phyloP scores from a whole-genome alignment of 2,888 invertebrate species.

The Brachypalpus laphriformis region DNA sequence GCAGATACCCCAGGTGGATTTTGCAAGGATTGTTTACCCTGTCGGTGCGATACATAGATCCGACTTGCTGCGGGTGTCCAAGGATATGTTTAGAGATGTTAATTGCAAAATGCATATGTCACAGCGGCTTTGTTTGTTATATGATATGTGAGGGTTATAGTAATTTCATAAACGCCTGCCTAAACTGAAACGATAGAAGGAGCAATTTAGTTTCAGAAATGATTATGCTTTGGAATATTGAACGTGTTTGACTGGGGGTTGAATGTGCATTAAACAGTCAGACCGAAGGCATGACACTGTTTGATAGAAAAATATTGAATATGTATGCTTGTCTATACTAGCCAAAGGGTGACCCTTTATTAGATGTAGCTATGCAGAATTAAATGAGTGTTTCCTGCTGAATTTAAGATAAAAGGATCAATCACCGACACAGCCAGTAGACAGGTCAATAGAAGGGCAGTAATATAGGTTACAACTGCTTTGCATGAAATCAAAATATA shows the following conservation, averaged over 20 bases:
- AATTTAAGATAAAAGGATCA: too few species aligned
- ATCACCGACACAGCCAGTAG: too few species aligned
- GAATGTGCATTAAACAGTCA: too few species aligned
- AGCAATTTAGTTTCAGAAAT: background rate
- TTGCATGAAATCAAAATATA: too few species aligned
- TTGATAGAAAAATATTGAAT: too few species aligned
- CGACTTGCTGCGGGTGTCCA: conserved; percentile 11
- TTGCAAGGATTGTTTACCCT: conserved; percentile 43
- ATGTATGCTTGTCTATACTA: too few species aligned
- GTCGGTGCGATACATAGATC: conserved; percentile 13
- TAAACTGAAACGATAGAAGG: background rate
- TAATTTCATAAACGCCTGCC: background rate
- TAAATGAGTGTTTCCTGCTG: too few species aligned
- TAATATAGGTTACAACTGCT: too few species aligned
- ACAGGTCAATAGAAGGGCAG: too few species aligned
- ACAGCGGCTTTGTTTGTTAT: conserved; percentile 13
- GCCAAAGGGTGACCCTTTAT: too few species aligned
- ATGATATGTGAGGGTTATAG: background rate
- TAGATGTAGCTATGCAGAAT: too few species aligned
- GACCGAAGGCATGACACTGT: too few species aligned
- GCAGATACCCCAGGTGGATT: conserved; percentile 39
- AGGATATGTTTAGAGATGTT: conserved; percentile 50
- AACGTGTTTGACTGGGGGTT: background rate
- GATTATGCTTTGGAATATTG: background rate
- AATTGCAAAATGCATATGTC: conserved; percentile 31